Evolutionary conservation across 2,888 invertebrate species (phyloP).

Genomic region (Brachypalpus laphriformis): DNA sequence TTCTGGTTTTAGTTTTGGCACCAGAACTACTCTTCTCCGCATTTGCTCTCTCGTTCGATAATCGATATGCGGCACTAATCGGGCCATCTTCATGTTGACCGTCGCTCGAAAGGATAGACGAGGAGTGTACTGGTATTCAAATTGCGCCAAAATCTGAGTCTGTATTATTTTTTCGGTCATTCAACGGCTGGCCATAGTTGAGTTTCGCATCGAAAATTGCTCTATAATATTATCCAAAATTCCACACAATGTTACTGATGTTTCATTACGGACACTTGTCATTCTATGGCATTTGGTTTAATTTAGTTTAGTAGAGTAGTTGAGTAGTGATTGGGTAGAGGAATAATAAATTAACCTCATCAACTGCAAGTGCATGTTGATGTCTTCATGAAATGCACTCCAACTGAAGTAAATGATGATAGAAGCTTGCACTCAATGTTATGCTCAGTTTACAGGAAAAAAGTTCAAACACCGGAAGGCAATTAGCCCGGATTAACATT

Average conservation of each 20-base stretch:
- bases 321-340: neutral
- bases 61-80: conserved; percentile 30
- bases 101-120: neutral
- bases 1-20: conserved; percentile 11
- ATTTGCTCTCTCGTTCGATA: conserved; percentile 16
- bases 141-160: conserved; percentile 41
- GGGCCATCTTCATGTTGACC: neutral
- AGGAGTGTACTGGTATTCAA: neutral
- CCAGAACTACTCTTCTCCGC: conserved; percentile 8
- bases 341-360: too few species aligned
- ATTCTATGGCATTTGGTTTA: neutral
- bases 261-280: conserved; percentile 19
- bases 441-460: neutral
- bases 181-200: neutral
- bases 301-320: too few species aligned
- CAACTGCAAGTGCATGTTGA: too few species aligned
- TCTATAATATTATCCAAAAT: conserved; percentile 25
- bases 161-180: conserved; percentile 11
- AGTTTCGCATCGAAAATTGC: too few species aligned
- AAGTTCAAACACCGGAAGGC: neutral
- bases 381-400: neutral
- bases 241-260: conserved; percentile 26
- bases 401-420: neutral
- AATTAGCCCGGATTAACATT: neutral
- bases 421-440: neutral